Base-by-base conservation (phyloP, 2,888 invertebrate species). In the Imbricaverruca yamaguchii region DNA sequence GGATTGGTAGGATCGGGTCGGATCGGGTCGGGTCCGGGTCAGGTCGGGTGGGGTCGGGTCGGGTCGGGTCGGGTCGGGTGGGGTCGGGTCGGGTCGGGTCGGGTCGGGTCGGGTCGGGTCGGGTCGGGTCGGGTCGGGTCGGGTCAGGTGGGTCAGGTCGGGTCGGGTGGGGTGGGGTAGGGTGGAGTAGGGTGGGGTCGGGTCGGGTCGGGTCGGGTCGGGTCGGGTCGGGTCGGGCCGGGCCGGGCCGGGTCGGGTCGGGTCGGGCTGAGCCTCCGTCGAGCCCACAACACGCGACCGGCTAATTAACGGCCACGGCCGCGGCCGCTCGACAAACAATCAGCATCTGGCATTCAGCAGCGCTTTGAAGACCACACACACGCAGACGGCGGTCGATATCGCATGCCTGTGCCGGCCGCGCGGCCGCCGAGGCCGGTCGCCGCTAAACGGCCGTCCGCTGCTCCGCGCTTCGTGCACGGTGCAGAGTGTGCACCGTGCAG, bases 301-400 rank as follows among this genome's bases (percentile, higher is more conserved):
- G 57, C 25, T 63, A 59, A 69, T 80, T 39, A 78, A 39, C 67
- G 79, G 61, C 39, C 39, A 4, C 39, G 55, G 23, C 81, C 39
- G n/a, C 80, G 55, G 65, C 61, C n/a, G 81, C 39, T 82, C 69
- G n/a, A 67, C 67, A 55, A 63, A n/a, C 74, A 57, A 23, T 63
- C 82, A 23, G 61, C 63, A 55, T 25, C 78, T 78, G 59, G 18
- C 80, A 18, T 25, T 25, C 80, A 21, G 18, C 80, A 21, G 18
- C 56, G 80, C 80, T 77, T 80, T 61, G 63, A 80, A 65, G 15
- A 80, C 18, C 10, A 39, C 57, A 82, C 18, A 82, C 81, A 65
- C 82, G 61, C 82, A 82, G 67, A 81, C 81, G 63, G 82, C 83
- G 74, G 83, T 82, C 67, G 83, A 82, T 63, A 81, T 80, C 65